Evolutionary conservation across 2,113 vertebrate genomes (phyloP), one percentile per base, ranked within the genome.

Genomic region (Cinclus cinclus): DNA sequence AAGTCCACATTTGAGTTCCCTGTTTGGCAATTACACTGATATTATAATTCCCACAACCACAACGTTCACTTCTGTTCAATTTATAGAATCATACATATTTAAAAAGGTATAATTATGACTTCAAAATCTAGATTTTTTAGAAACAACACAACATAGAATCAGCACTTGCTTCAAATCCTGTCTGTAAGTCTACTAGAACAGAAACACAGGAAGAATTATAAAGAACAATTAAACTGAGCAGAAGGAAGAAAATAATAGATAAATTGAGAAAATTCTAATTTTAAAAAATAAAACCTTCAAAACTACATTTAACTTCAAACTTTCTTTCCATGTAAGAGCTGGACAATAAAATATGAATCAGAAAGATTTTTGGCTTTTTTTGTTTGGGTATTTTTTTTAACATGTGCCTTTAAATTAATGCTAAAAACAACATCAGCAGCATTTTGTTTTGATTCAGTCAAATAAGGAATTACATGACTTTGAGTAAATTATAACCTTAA

Each of bases 401-500:
- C 3, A 37, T 4, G 17, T 19, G 4, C 23, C 46, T 52, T 70
- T 44, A 56, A 97, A 96, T 93, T 96, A 94, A 96, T 71, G 39
- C 31, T 96, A 95, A 94, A 97, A 96, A 89, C 78, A 96, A 93
- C 81, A 83, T 84, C 92, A 97, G 80, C 53, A 95, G 47, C 87
- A 86, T 94, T 94, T 96, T 96, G 70, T 95, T 97, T 97, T 96
- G 59, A 96, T 93, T 68, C 71, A 94, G 80, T 92, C 94, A 97
- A 97, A 97, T 90, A 97, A 49, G 65, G 53, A 95, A 96, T 96
- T 97, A 94, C 33, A 95, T 56, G 92, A 87, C 96, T 95, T 95
- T 83, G 55, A 91, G 83, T 91, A 97, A 97, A 97, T 97, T 94
- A 97, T 69, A 91, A 90, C 70, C 85, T 96, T 95, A 96, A 96